A percentile compares a stretch with the other conserved stretches of the same genome.
phyloP scores from a whole-genome alignment of 2,888 invertebrate species.

The Spialia ferax region DNA sequence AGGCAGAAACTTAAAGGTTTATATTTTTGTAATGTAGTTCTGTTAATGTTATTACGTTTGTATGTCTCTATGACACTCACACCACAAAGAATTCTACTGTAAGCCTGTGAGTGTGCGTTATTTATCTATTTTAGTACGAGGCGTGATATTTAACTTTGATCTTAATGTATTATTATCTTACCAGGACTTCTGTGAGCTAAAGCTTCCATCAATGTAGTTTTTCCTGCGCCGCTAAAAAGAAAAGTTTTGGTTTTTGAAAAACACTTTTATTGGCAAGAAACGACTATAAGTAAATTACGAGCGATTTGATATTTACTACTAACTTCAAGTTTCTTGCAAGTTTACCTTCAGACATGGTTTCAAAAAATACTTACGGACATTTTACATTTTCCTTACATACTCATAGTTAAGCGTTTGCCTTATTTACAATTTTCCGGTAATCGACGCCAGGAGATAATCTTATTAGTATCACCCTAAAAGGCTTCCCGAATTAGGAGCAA shows the following conservation, averaged over 20 bases:
- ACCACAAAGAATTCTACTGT: too few species aligned
- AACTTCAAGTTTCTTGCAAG: too few species aligned
- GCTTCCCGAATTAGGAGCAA: slow-evolving; percentile 28
- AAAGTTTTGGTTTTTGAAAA: neutral
- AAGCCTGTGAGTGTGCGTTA: too few species aligned
- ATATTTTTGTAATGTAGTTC: too few species aligned
- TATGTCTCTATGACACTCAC: too few species aligned
- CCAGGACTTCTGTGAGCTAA: slow-evolving; percentile 92
- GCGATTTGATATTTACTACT: too few species aligned
- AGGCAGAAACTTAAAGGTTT: too few species aligned
- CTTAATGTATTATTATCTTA: slow-evolving; percentile 63
- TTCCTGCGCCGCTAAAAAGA: slow-evolving; percentile 92
- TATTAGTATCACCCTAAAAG: slow-evolving; percentile 24
- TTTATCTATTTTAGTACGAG: neutral
- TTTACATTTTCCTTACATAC: neutral
- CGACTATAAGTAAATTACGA: too few species aligned
- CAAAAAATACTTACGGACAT: neutral
- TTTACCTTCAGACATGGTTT: too few species aligned
- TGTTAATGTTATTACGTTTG: too few species aligned
- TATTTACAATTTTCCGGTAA: slow-evolving; percentile 4
- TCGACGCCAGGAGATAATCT: slow-evolving; percentile 24
- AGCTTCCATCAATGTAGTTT: slow-evolving; percentile 95
- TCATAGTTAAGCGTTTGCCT: neutral
- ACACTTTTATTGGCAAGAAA: too few species aligned
- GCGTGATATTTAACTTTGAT: neutral